A percentile compares a stretch with the other conserved stretches of the same genome.
phyloP scores from a whole-genome alignment of 2,797 vertebrate species.

The Clarias pachynema region DNA sequence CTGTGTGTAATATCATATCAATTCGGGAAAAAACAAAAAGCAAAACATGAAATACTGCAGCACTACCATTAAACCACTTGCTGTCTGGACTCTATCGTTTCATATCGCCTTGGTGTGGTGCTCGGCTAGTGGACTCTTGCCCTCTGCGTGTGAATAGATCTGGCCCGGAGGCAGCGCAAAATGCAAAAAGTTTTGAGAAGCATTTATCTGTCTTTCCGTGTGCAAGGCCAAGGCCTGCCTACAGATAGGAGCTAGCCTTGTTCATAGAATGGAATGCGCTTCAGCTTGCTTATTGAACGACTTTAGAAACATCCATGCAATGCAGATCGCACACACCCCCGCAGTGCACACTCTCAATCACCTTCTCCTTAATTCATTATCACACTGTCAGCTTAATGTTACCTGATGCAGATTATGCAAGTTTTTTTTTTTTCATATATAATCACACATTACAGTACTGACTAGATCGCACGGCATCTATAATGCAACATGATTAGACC shows the following conservation, averaged over 20 bases:
- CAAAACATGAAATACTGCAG: background rate
- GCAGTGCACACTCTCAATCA: background rate
- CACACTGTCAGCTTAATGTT: slow-evolving; percentile 27
- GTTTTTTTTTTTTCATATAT: background rate
- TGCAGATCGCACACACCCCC: slow-evolving; percentile 15
- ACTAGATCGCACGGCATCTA: background rate
- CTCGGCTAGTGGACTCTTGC: slow-evolving; percentile 63
- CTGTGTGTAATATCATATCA: background rate
- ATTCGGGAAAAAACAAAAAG: too few species aligned
- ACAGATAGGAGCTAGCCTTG: slow-evolving; percentile 76
- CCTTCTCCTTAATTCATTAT: slow-evolving; percentile 22
- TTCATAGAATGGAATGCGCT: slow-evolving; percentile 68
- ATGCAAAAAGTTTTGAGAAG: slow-evolving; percentile 50
- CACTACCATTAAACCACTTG: background rate
- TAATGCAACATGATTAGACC: slow-evolving; percentile 56
- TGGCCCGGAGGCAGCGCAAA: slow-evolving; percentile 44
- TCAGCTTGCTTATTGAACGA: slow-evolving; percentile 68
- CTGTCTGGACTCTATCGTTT: slow-evolving; percentile 7
- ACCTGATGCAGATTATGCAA: background rate
- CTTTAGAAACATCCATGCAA: slow-evolving; percentile 62
- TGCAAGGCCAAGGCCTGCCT: slow-evolving; percentile 72
- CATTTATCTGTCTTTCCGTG: slow-evolving; percentile 60
- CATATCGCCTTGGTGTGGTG: slow-evolving; percentile 4
- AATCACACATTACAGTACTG: slow-evolving; percentile 24
- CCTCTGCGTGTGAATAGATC: slow-evolving; percentile 57